These are phyloP conservation scores for Epizoanthus ramosus DNA, from an alignment of 92 coral and sea anemone genomes.

Conservation along the genomic window DNA sequence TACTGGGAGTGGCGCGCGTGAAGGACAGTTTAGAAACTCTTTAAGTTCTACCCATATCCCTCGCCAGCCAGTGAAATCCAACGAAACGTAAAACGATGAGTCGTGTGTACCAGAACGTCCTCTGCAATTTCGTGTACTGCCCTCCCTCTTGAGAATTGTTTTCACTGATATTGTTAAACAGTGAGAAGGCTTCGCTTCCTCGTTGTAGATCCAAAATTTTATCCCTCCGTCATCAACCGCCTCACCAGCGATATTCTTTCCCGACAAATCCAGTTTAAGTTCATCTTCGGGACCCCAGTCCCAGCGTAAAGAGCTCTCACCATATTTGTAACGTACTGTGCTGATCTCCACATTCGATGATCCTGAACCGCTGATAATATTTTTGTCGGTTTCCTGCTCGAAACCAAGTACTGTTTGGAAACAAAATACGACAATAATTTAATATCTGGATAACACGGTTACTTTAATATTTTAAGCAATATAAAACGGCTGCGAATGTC, in stretches of 20 bases:
- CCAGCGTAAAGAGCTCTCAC: constrained; percentile 26
- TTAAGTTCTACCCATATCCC: constrained; percentile 35
- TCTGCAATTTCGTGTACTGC: not conserved
- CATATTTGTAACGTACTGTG: constrained; percentile 1
- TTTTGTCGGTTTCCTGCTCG: no score
- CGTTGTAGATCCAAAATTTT: constrained; percentile 68
- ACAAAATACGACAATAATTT: no score
- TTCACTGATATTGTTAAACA: not conserved
- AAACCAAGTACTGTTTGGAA: no score
- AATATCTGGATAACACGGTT: no score
- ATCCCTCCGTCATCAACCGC: constrained; percentile 43
- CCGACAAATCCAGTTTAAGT: not conserved
- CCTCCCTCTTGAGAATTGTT: not conserved
- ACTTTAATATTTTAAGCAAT: no score
- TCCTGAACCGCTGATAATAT: not conserved
- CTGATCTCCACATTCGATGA: not conserved
- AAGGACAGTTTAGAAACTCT: not conserved
- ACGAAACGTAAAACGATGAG: constrained; percentile 23
- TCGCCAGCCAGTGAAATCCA: constrained; percentile 48
- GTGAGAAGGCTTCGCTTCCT: constrained; percentile 3
- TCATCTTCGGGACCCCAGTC: not conserved
- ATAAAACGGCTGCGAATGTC: no score
- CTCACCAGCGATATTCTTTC: no score
- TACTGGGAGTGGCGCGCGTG: not conserved
- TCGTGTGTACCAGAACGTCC: not conserved